Conservation (phyloP, 2,113 vertebrate species). For the Cairina moschata region DNA sequence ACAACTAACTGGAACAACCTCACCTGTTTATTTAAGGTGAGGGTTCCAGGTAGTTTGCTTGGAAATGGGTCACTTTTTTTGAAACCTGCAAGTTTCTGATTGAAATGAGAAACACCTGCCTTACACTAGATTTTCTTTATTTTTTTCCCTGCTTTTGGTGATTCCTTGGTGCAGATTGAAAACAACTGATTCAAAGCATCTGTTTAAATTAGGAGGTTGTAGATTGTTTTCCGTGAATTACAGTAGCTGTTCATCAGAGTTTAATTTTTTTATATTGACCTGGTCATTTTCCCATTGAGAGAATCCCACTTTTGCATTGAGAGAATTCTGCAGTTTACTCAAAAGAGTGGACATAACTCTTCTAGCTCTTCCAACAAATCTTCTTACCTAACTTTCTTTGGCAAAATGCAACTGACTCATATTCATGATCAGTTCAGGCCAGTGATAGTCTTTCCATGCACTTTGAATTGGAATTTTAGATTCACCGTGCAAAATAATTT, state of each 20-base stretch:
- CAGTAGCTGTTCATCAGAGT: neutral
- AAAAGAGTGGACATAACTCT: neutral
- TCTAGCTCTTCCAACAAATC: neutral
- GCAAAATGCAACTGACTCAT: neutral
- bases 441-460: neutral
- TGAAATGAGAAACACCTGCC: neutral
- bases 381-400: neutral
- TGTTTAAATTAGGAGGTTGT: neutral
- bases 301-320: neutral
- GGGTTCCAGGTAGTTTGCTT: neutral
- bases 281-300: neutral
- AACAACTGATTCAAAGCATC: neutral
- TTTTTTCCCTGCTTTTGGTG: neutral
- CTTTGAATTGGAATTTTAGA: neutral
- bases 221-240: neutral
- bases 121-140: neutral
- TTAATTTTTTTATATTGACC: neutral
- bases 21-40: neutral
- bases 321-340: neutral
- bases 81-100: neutral
- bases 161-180: neutral
- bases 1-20: neutral
- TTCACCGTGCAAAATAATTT: neutral
- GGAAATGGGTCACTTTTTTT: neutral
- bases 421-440: neutral